These are phyloP conservation scores for Mus caroli DNA, from an alignment of 2,797 vertebrate species.

Conservation along the genomic window DNA sequence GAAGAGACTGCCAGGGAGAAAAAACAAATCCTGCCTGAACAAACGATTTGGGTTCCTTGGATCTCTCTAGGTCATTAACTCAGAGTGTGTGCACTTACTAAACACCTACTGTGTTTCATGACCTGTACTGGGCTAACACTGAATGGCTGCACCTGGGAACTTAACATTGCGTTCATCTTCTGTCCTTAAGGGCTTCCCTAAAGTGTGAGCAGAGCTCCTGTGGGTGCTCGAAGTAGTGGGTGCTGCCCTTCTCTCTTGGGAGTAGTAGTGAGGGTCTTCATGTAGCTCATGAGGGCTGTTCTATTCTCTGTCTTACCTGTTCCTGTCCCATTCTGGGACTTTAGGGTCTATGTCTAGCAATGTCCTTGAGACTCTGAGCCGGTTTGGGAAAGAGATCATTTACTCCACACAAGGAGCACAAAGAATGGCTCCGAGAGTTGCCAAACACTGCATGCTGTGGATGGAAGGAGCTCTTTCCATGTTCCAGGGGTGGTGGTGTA, in stretches of 20 bases:
- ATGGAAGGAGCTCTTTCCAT: not conserved
- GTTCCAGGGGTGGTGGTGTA: not conserved
- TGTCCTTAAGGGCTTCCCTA: rapidly evolving
- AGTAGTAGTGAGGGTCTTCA: not conserved
- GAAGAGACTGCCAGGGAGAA: not conserved
- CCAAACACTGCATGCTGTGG: not conserved
- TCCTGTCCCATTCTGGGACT: not conserved
- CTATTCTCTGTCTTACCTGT: not conserved
- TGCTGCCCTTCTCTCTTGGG: not conserved
- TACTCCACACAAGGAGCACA: too few relatives aligned
- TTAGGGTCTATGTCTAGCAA: not conserved
- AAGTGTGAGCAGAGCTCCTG: not conserved
- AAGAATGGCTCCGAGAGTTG: not conserved
- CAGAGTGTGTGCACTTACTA: not conserved
- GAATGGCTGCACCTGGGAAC: not conserved
- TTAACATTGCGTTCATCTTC: not conserved
- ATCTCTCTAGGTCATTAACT: not conserved
- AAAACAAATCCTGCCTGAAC: not conserved
- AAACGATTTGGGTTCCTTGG: not conserved
- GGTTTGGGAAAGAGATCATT: not conserved
- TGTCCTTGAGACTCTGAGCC: not conserved
- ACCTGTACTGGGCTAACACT: not conserved
- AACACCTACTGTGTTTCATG: not conserved
- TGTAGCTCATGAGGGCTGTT: not conserved
- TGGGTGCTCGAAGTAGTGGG: not conserved